Percentiles rank a stretch among this genome's conserved stretches.
Conservation (phyloP, 2,888 invertebrate species). For the Scelioninae gen. 1 region DNA sequence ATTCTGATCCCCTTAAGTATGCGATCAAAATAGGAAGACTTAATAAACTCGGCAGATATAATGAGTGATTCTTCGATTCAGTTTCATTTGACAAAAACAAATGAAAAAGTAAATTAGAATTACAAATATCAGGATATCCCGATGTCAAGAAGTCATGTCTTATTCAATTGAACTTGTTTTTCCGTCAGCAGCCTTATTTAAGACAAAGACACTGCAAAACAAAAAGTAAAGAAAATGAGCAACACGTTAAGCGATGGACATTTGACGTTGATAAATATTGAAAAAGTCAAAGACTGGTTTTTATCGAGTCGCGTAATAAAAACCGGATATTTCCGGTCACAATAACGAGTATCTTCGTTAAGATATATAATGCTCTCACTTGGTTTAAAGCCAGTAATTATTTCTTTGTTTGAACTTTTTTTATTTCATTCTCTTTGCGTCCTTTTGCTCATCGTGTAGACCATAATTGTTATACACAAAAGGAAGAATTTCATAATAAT, state of each 20-base stretch:
- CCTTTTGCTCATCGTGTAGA: constrained; percentile 26
- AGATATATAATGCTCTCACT: constrained; percentile 46
- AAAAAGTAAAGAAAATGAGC: constrained; percentile 28
- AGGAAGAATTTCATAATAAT: constrained; percentile 42
- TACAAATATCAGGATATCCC: constrained; percentile 24
- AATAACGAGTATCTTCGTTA: constrained; percentile 60
- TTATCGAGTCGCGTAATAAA: constrained; percentile 35
- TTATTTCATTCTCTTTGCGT: constrained; percentile 18
- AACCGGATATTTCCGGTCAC: constrained; percentile 53
- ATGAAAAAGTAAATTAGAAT: constrained; percentile 35
- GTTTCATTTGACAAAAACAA: constrained; percentile 15
- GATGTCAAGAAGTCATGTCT: constrained; percentile 36
- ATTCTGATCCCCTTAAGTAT: constrained; percentile 35
- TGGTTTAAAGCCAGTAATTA: constrained; percentile 49
- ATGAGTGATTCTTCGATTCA: constrained; percentile 2
- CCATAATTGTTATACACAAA: constrained; percentile 51
- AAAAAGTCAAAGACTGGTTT: constrained; percentile 44
- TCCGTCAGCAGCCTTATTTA: constrained; percentile 31
- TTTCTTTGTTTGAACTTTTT: constrained; percentile 36
- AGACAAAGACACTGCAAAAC: constrained; percentile 8
- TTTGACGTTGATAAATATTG: constrained; percentile 45
- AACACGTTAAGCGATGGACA: constrained; percentile 36
- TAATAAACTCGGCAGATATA: constrained; percentile 18
- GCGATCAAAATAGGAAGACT: neutral
- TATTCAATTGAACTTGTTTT: constrained; percentile 48